phyloP scores from a whole-genome alignment of 2,797 vertebrate genomes.

The Chiloscyllium punctatum region DNA sequence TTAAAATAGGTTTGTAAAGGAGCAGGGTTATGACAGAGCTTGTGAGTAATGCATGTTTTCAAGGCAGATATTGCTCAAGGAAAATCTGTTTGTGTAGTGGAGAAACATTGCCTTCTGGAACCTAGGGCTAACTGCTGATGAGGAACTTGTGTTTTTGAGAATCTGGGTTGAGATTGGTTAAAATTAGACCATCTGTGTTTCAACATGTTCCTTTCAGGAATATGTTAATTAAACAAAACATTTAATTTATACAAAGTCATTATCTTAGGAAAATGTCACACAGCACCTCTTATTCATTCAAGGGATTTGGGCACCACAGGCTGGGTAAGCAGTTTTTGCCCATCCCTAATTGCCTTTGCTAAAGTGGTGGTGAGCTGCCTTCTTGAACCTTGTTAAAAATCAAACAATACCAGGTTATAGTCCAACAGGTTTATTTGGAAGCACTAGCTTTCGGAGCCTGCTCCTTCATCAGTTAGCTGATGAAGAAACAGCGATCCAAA shows the following conservation, averaged over 20 bases:
- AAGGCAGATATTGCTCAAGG: neutral
- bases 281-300: neutral
- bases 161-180: neutral
- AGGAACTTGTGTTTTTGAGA: neutral
- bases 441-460: too few relatives aligned
- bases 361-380: too few relatives aligned
- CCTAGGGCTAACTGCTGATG: neutral
- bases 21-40: neutral
- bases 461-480: too few relatives aligned
- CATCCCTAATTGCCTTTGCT: too few relatives aligned
- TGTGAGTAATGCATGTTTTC: neutral
- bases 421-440: too few relatives aligned
- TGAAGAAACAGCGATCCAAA: too few relatives aligned
- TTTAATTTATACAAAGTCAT: too few relatives aligned
- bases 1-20: neutral
- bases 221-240: neutral
- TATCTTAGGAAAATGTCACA: neutral
- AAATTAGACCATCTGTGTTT: neutral
- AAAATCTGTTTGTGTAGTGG: neutral
- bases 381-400: too few relatives aligned
- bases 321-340: too few relatives aligned
- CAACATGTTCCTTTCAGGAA: neutral
- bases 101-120: neutral
- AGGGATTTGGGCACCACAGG: too few relatives aligned
- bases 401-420: too few relatives aligned